Percentiles rank a stretch among this genome's conserved stretches.
Conservation (phyloP, 2,888 invertebrate species). For the Shargacucullia verbasci region DNA sequence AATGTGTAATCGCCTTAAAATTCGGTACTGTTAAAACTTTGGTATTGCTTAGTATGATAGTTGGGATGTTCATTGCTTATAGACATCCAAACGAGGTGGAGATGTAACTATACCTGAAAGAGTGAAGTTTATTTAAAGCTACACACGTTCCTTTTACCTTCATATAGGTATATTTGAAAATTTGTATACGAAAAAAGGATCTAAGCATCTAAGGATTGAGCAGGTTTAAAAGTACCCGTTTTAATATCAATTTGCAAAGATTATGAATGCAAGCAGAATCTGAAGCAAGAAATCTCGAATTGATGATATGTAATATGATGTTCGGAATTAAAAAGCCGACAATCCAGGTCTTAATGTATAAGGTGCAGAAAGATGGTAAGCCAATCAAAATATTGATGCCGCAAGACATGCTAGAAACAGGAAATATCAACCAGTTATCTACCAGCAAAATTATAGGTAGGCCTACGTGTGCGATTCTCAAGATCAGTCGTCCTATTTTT, state of each 20-base stretch:
- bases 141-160: too few relatives aligned
- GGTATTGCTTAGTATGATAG: conserved; percentile 44
- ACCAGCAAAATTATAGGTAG: conserved; percentile 29
- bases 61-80: conserved; percentile 23
- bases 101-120: too few relatives aligned
- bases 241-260: too few relatives aligned
- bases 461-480: conserved; percentile 23
- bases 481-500: conserved; percentile 7
- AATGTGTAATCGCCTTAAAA: conserved; percentile 72
- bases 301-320: too few relatives aligned
- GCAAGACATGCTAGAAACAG: conserved; percentile 17
- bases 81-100: too few relatives aligned
- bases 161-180: too few relatives aligned
- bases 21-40: conserved; percentile 57
- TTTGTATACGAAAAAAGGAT: too few relatives aligned
- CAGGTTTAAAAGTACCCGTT: too few relatives aligned
- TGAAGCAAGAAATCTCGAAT: too few relatives aligned
- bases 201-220: too few relatives aligned
- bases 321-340: neutral
- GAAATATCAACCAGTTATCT: conserved; percentile 20
- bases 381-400: conserved; percentile 31
- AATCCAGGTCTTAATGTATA: conserved; percentile 19
- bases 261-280: too few relatives aligned
- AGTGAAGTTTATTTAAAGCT: too few relatives aligned
- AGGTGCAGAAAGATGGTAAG: conserved; percentile 23